Conservation (phyloP, 2,113 vertebrate species). For the Nothocercus nigrocapillus region DNA sequence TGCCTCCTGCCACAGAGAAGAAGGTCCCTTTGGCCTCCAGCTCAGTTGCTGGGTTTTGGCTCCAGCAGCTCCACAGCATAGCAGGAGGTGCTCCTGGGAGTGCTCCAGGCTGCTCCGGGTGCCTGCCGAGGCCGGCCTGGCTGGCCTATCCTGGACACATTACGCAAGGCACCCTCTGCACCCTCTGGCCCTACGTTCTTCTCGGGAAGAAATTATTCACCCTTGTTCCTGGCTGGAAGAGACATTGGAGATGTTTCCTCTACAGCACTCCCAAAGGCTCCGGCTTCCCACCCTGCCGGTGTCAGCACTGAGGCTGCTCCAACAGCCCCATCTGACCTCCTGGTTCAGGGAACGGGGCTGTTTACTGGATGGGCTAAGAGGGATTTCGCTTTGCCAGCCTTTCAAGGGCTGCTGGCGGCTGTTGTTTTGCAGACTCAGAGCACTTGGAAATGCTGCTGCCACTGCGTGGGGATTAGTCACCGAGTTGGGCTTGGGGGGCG, state of each 20-base stretch:
- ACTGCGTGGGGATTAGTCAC: neutral
- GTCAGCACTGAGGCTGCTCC: neutral
- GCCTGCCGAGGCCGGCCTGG: too few species aligned
- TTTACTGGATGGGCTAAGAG: neutral
- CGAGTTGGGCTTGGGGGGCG: neutral
- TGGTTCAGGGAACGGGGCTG: fast-evolving
- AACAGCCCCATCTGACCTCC: fast-evolving
- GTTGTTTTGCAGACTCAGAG: neutral
- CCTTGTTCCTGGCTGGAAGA: neutral
- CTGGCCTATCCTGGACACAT: neutral
- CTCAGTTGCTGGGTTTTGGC: slow-evolving; percentile 23
- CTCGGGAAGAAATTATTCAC: neutral
- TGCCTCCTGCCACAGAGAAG: neutral
- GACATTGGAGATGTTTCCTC: neutral
- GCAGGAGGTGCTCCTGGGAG: neutral
- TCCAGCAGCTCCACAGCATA: neutral
- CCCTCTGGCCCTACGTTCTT: neutral
- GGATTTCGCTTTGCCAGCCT: neutral
- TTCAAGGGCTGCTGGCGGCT: neutral
- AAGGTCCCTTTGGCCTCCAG: neutral
- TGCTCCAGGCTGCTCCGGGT: neutral
- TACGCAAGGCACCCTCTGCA: neutral
- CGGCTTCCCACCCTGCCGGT: neutral
- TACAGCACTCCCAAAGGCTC: neutral
- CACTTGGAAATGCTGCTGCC: neutral